Evolutionary conservation across 2,888 invertebrate genomes (phyloP).

Genomic region (Ceriagrion tenellum): DNA sequence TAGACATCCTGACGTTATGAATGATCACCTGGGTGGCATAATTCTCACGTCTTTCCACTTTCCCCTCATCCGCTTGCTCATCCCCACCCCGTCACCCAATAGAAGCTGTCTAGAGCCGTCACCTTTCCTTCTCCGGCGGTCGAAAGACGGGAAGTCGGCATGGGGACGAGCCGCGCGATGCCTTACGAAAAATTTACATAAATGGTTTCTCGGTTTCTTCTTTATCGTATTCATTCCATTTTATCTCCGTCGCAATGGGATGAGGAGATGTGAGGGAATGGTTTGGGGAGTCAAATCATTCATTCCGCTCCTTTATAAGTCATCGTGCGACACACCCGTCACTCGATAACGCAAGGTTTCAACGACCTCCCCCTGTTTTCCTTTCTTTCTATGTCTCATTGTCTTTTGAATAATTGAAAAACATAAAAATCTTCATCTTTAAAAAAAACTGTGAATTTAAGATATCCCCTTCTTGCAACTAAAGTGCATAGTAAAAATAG

Average conservation of each 20-base stretch:
- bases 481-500: too few species aligned
- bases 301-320: neutral
- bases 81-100: neutral
- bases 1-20: neutral
- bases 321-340: neutral
- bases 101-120: neutral
- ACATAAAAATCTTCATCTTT: too few species aligned
- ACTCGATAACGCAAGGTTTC: neutral
- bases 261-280: neutral
- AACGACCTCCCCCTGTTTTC: too few species aligned
- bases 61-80: neutral
- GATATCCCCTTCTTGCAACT: too few species aligned
- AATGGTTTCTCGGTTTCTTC: constrained; percentile 5
- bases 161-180: neutral
- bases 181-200: constrained; percentile 9
- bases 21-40: neutral
- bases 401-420: too few species aligned
- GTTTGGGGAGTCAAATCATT: neutral
- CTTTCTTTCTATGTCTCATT: too few species aligned
- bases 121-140: neutral
- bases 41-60: constrained; percentile 32
- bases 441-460: too few species aligned
- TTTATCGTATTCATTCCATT: neutral
- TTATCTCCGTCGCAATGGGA: neutral
- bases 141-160: neutral